A percentile compares a stretch with the other conserved stretches of the same genome.
phyloP scores from a whole-genome alignment of 2,888 invertebrate species.

The Clostera curtula region DNA sequence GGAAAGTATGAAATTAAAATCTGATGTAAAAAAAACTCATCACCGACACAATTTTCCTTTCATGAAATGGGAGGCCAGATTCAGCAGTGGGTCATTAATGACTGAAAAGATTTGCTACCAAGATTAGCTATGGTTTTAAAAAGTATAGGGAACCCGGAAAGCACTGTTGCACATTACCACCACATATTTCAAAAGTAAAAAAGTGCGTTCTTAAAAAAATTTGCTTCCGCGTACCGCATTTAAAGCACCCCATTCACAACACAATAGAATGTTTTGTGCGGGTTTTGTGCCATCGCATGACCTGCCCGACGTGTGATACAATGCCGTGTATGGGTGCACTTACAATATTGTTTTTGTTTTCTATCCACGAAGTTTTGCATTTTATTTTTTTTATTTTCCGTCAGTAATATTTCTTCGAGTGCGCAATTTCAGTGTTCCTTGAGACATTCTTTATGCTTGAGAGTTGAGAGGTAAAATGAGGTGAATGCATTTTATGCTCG shows the following conservation, averaged over 20 bases:
- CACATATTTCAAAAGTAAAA: conserved; percentile 38
- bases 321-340: conserved; percentile 46
- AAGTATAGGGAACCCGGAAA: conserved; percentile 18
- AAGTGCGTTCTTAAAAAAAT: conserved; percentile 65
- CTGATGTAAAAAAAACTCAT: too few species aligned
- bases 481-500: conserved; percentile 19
- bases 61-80: too few species aligned
- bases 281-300: conserved; percentile 38
- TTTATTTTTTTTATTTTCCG: conserved; percentile 23
- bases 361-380: conserved; percentile 20
- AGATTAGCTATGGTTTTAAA: too few species aligned
- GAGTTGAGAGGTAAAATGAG: conserved; percentile 23
- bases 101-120: too few species aligned
- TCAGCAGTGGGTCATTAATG: too few species aligned
- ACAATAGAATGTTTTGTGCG: conserved; percentile 62
- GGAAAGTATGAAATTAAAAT: too few species aligned
- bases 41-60: too few species aligned
- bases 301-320: conserved; percentile 51
- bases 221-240: conserved; percentile 58
- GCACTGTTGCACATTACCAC: conserved; percentile 5
- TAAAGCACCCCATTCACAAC: conserved; percentile 62
- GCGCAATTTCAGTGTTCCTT: conserved; percentile 35
- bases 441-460: conserved; percentile 34
- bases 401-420: conserved; percentile 24
- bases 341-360: conserved; percentile 66